Evolutionary conservation across 2,113 vertebrate genomes (phyloP).

Genomic region (Antigone vipio): DNA sequence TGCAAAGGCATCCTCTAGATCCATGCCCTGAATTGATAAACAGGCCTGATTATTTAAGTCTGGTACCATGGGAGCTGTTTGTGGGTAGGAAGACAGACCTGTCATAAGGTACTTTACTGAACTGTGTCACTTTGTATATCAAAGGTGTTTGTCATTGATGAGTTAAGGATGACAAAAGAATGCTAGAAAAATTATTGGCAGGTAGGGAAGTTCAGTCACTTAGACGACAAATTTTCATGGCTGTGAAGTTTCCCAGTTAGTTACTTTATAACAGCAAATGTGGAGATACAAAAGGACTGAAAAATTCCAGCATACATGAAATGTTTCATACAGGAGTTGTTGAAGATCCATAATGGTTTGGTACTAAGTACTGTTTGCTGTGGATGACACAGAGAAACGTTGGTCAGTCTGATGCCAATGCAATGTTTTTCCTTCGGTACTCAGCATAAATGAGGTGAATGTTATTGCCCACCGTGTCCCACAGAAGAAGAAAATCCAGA

Average conservation of each 20-base stretch:
- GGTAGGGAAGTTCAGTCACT: not conserved
- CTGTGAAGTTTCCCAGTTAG: not conserved
- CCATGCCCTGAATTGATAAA: not conserved
- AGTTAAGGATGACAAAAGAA: not conserved
- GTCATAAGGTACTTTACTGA: not conserved
- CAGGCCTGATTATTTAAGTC: not conserved
- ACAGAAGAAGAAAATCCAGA: not conserved
- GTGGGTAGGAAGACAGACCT: not conserved
- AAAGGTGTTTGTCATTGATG: not conserved
- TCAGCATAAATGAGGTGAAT: not conserved
- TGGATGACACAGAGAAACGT: fast-evolving
- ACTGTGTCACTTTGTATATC: not conserved
- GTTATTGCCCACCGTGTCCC: not conserved
- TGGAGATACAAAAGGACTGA: not conserved
- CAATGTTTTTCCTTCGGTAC: not conserved
- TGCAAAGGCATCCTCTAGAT: not conserved
- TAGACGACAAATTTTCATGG: not conserved
- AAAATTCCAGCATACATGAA: not conserved
- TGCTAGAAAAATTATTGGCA: not conserved
- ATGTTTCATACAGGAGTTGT: not conserved
- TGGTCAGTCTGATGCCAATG: not conserved
- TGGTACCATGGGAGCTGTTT: not conserved
- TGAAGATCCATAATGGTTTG: not conserved
- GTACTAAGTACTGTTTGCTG: not conserved
- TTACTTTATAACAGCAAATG: not conserved